phyloP scores from a whole-genome alignment of 2,888 invertebrate genomes.

The Leptogaster cylindrica region DNA sequence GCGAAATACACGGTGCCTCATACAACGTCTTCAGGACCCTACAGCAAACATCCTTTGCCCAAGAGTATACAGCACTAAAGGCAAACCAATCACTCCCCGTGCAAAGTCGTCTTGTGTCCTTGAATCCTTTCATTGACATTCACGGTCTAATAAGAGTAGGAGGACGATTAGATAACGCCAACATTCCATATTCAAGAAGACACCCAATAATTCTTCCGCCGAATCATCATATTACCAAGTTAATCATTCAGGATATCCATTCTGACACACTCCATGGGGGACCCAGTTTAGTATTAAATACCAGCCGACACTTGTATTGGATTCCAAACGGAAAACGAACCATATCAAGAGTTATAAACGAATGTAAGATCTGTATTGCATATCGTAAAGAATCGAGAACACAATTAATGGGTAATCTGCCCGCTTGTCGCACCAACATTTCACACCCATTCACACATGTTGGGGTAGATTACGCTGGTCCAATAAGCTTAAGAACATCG shows the following conservation, averaged over 20 bases:
- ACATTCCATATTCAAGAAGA: background rate
- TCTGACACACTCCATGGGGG: background rate
- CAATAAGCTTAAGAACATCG: background rate
- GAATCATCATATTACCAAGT: conserved; percentile 19
- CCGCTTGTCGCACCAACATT: background rate
- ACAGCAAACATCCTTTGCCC: background rate
- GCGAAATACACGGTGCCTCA: background rate
- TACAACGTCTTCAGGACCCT: background rate
- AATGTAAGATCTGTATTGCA: background rate
- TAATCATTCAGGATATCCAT: background rate
- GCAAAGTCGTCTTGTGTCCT: background rate
- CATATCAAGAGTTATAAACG: background rate
- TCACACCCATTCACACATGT: background rate
- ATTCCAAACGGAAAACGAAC: background rate
- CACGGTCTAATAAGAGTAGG: background rate
- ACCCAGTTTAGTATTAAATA: background rate
- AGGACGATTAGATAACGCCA: background rate
- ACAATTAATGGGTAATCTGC: background rate
- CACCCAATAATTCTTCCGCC: conserved; percentile 37
- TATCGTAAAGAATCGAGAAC: background rate
- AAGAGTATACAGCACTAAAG: background rate
- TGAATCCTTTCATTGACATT: background rate
- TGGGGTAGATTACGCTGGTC: too few species aligned
- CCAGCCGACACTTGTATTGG: background rate
- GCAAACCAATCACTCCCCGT: background rate